Percentiles rank a stretch among this genome's conserved stretches.
Conservation (phyloP, 2,888 invertebrate genomes). For the Mamestra brassicae region DNA sequence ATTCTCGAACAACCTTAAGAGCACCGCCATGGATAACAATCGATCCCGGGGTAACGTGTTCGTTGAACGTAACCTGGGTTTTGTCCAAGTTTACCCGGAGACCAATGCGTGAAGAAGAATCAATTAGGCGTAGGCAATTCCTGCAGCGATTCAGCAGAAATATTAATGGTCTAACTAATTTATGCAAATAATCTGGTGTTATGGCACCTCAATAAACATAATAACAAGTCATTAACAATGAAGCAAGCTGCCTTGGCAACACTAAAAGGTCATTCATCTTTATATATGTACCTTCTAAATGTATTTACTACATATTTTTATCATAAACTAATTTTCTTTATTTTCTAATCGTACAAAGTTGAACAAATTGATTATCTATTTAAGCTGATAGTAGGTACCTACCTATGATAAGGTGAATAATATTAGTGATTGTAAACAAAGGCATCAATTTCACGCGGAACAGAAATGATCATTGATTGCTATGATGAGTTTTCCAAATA, state of each 20-base stretch:
- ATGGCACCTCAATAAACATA: constrained; percentile 40
- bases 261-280: constrained; percentile 45
- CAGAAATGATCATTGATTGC: not conserved
- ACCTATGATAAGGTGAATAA: constrained; percentile 6
- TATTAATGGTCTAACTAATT: constrained; percentile 23
- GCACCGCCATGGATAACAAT: too few relatives aligned
- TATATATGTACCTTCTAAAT: too few relatives aligned
- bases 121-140: too few relatives aligned
- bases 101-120: too few relatives aligned
- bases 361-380: constrained; percentile 6
- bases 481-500: too few relatives aligned
- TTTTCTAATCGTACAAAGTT: constrained; percentile 35
- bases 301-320: not conserved
- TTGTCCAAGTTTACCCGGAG: too few relatives aligned
- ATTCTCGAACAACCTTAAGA: too few relatives aligned
- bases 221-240: constrained; percentile 26
- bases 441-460: not conserved
- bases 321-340: constrained; percentile 10
- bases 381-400: constrained; percentile 1
- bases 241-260: constrained; percentile 27
- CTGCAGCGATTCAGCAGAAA: too few relatives aligned
- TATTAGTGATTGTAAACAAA: not conserved
- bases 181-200: constrained; percentile 31
- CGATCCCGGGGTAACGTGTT: too few relatives aligned
- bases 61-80: too few relatives aligned